A percentile compares a stretch with the other conserved stretches of the same genome.
Evolutionary conservation across 2,888 invertebrate species (phyloP).

Genomic region (Rhodophaea formosa): DNA sequence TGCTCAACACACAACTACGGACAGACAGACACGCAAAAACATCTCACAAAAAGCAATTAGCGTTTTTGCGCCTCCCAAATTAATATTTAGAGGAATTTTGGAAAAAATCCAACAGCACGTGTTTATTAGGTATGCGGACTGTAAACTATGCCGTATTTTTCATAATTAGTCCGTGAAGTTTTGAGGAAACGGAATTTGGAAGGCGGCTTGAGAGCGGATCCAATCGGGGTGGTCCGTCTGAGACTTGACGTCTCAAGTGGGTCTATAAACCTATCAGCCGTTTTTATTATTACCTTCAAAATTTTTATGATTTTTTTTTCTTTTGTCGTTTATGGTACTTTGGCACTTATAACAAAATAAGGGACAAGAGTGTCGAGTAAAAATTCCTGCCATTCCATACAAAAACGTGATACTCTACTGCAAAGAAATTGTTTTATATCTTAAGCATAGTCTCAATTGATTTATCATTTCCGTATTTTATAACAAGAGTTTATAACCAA

Average conservation of each 20-base stretch:
- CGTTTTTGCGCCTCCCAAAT: slow-evolving; percentile 67
- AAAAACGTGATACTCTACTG: no score
- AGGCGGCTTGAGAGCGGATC: slow-evolving; percentile 33
- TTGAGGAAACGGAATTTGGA: slow-evolving; percentile 46
- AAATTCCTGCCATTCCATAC: no score
- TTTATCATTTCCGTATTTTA: no score
- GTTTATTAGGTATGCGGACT: slow-evolving; percentile 67
- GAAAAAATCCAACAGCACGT: slow-evolving; percentile 65
- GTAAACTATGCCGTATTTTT: slow-evolving; percentile 76
- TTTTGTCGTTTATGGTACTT: no score
- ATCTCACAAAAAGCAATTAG: slow-evolving; percentile 76
- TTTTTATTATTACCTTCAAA: slow-evolving; percentile 2
- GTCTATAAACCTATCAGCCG: slow-evolving; percentile 4
- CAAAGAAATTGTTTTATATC: no score
- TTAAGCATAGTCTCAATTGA: no score
- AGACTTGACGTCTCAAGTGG: slow-evolving; percentile 33
- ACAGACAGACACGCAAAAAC: slow-evolving; percentile 66
- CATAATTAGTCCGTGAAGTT: slow-evolving; percentile 76
- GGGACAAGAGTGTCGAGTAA: no score
- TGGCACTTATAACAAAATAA: no score
- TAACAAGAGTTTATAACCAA: no score
- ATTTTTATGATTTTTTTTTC: background rate
- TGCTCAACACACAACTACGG: slow-evolving; percentile 51
- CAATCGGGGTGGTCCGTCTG: slow-evolving; percentile 58
- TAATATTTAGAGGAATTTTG: slow-evolving; percentile 72